Percentiles rank a stretch among this genome's conserved stretches.
phyloP scores from a whole-genome alignment of 2,888 invertebrate genomes.

The Drosophila suboccidentalis region DNA sequence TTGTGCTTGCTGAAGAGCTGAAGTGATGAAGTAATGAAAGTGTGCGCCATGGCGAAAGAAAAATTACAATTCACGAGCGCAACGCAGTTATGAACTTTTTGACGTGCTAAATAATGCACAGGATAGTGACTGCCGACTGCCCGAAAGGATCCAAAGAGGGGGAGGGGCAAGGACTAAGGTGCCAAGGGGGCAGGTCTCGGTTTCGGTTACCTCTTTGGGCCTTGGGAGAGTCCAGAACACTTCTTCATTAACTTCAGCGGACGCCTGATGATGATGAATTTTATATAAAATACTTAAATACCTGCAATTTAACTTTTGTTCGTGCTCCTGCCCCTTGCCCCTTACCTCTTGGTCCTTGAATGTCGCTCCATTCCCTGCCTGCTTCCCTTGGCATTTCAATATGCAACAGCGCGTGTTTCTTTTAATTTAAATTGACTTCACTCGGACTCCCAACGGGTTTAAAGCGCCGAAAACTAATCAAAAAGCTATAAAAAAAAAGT shows the following conservation, averaged over 20 bases:
- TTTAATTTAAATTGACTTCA: conserved; percentile 77
- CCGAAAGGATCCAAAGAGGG: neutral
- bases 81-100: conserved; percentile 78
- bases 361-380: neutral
- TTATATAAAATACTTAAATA: conserved; percentile 84
- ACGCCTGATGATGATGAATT: conserved; percentile 76
- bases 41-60: conserved; percentile 67
- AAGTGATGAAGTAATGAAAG: conserved; percentile 78
- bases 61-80: conserved; percentile 78
- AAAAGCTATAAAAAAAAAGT: conserved; percentile 55
- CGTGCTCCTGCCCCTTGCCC: neutral
- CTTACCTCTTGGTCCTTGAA: neutral
- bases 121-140: conserved; percentile 51
- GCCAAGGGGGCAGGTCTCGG: conserved; percentile 1
- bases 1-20: conserved; percentile 21
- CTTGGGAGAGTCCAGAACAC: conserved; percentile 9
- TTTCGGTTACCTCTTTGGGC: neutral
- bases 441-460: conserved; percentile 60
- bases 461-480: conserved; percentile 80
- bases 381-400: conserved; percentile 59
- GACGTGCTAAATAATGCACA: conserved; percentile 78
- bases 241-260: conserved; percentile 70
- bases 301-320: conserved; percentile 83
- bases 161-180: neutral
- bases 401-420: conserved; percentile 65